A percentile compares a stretch with the other conserved stretches of the same genome.
Evolutionary conservation across 2,797 vertebrate genomes (phyloP).

Genomic region (Podarcis lilfordi): DNA sequence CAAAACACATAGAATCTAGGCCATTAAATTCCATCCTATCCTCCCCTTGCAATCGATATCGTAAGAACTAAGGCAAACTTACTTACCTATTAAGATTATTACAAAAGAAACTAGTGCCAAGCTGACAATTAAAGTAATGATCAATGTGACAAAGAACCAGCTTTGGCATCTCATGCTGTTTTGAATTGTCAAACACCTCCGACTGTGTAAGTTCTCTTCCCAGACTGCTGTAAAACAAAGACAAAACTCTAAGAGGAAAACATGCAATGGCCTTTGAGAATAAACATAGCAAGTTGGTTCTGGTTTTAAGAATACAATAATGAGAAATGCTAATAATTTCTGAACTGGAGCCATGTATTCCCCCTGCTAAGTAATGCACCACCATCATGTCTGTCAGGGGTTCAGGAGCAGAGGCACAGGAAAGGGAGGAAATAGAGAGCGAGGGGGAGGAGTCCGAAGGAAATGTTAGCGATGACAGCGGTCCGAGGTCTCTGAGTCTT

Average conservation of each 20-base stretch:
- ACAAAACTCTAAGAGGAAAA: constrained; percentile 22
- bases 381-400: background rate
- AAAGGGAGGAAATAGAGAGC: too few relatives aligned
- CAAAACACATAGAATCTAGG: background rate
- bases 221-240: constrained; percentile 60
- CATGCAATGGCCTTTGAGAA: background rate
- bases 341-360: background rate
- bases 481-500: too few relatives aligned
- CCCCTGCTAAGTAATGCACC: background rate
- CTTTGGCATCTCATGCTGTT: constrained; percentile 47
- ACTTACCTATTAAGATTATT: constrained; percentile 79
- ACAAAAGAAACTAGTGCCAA: constrained; percentile 77
- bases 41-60: background rate
- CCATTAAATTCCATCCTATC: background rate
- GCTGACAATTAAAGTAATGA: constrained; percentile 73
- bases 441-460: too few relatives aligned
- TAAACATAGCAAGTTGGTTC: constrained; percentile 30
- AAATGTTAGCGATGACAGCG: too few relatives aligned
- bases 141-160: constrained; percentile 67
- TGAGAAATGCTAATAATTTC: background rate
- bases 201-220: constrained; percentile 46
- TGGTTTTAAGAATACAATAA: background rate
- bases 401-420: too few relatives aligned
- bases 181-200: constrained; percentile 4
- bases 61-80: background rate